Conservation (phyloP, 2,797 vertebrate species). For the Molossus molossus region DNA sequence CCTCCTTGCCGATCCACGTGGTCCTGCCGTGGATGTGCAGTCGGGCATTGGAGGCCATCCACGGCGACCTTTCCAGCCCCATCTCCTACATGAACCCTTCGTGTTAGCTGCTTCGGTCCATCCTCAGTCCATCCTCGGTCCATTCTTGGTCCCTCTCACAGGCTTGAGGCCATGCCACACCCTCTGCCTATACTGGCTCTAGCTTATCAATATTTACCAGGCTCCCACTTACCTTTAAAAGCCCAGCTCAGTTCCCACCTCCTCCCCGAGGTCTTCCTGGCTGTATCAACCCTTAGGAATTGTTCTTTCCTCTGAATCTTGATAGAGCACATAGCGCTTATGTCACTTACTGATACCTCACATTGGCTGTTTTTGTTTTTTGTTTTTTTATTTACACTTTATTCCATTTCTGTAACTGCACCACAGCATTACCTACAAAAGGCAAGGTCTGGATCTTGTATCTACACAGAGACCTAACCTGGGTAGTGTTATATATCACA, state of each 20-base stretch:
- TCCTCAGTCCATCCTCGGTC: too few relatives aligned
- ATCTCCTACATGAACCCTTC: fast-evolving
- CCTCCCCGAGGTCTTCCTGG: neutral
- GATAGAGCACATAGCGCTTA: neutral
- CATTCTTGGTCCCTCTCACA: neutral
- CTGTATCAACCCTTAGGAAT: neutral
- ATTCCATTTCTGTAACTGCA: neutral
- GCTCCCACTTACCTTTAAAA: neutral
- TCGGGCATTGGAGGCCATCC: neutral
- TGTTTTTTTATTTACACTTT: neutral
- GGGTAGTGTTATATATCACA: fast-evolving
- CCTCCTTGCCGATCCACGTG: neutral
- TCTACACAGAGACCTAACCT: neutral
- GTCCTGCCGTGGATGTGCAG: fast-evolving
- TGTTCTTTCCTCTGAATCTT: neutral
- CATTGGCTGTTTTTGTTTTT: neutral
- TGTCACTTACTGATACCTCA: neutral
- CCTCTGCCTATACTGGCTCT: neutral
- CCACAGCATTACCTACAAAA: neutral
- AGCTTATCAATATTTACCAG: fast-evolving
- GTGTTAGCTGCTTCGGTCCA: neutral
- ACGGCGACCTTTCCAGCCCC: neutral
- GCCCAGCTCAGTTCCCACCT: neutral
- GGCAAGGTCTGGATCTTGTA: fast-evolving
- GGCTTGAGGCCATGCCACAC: fast-evolving